Conservation (phyloP, 2,888 invertebrate genomes). For the Smittia sp. region DNA sequence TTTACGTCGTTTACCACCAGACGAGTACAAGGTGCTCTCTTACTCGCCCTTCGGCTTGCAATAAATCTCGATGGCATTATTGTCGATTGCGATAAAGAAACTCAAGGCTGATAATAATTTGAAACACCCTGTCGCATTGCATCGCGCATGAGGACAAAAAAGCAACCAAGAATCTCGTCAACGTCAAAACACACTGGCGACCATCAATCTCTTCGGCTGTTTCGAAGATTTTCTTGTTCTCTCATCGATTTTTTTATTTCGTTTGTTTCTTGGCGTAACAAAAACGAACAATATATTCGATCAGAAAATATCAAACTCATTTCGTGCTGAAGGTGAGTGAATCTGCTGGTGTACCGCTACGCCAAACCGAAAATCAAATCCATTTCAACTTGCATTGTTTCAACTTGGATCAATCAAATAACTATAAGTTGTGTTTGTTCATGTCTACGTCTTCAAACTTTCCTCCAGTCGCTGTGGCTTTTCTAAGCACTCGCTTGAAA, state of each 20-base stretch:
- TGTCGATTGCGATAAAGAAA: not conserved
- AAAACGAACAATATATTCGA: not conserved
- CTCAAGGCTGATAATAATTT: not conserved
- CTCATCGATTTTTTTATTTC: not conserved
- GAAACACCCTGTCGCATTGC: conserved; percentile 15
- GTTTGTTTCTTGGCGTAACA: not conserved
- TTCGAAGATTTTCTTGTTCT: conserved; percentile 5
- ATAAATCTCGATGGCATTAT: not conserved
- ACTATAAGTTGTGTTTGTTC: not conserved
- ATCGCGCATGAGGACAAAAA: not conserved
- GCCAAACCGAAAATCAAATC: not conserved
- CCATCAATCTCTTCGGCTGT: conserved; percentile 23
- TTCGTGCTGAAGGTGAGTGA: not conserved
- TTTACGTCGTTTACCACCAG: not conserved
- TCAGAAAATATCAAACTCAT: conserved; percentile 12
- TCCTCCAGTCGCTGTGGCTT: no score
- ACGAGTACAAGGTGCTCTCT: not conserved
- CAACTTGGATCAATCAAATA: not conserved
- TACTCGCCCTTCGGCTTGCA: not conserved
- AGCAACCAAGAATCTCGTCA: conserved; percentile 24
- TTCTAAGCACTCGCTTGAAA: no score
- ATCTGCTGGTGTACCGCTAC: not conserved
- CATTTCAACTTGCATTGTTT: not conserved
- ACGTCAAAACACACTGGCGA: conserved; percentile 34
- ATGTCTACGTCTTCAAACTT: no score